phyloP scores from a whole-genome alignment of 2,797 vertebrate genomes.

The Darevskia nairensis region DNA sequence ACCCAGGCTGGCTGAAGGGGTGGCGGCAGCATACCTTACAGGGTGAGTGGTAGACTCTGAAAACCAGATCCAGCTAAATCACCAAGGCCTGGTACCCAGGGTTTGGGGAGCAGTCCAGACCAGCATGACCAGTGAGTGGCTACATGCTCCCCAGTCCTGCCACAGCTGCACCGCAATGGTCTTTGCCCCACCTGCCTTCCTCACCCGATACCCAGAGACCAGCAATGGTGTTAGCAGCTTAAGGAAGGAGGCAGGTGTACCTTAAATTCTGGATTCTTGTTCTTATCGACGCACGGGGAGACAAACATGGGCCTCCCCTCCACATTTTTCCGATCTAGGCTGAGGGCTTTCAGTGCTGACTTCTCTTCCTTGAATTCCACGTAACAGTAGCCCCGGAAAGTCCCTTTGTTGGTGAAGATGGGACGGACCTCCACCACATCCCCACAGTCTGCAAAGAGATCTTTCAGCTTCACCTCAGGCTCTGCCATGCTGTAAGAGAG shows the following conservation, averaged over 20 bases:
- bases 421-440: slow-evolving; percentile 86
- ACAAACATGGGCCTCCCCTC: slow-evolving; percentile 96
- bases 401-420: slow-evolving; percentile 85
- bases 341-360: slow-evolving; percentile 84
- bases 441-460: slow-evolving; percentile 87
- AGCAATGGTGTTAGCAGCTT: fast-evolving
- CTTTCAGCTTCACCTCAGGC: slow-evolving; percentile 84
- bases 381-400: slow-evolving; percentile 93
- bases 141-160: too few relatives aligned
- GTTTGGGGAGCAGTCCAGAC: too few relatives aligned
- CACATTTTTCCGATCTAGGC: slow-evolving; percentile 86
- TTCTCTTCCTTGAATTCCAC: slow-evolving; percentile 88
- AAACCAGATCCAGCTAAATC: too few relatives aligned
- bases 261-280: slow-evolving; percentile 96
- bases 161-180: background rate
- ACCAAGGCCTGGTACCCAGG: too few relatives aligned
- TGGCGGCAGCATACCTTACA: too few relatives aligned
- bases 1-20: too few relatives aligned
- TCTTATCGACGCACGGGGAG: slow-evolving; percentile 96
- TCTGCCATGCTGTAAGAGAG: slow-evolving; percentile 88
- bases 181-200: background rate
- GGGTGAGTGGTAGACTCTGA: too few relatives aligned
- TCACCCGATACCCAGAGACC: background rate
- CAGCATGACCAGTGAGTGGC: too few relatives aligned
- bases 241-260: slow-evolving; percentile 69